Percentiles rank a stretch among this genome's conserved stretches.
Conservation (phyloP, 2,797 vertebrate genomes). For the Glossophaga mutica region DNA sequence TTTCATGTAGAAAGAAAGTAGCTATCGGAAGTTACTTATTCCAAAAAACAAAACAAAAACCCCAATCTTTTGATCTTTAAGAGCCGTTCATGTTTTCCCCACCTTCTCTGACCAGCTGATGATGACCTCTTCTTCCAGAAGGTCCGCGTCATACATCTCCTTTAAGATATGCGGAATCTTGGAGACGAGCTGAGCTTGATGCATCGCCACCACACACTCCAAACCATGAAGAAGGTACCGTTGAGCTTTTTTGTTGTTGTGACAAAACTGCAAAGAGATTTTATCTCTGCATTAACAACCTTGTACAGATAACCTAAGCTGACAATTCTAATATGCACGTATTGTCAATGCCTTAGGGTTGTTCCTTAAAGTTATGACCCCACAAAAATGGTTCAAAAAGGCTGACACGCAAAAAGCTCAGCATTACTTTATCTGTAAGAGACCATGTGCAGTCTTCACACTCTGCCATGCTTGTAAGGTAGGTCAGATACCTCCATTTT, state of each 20-base stretch:
- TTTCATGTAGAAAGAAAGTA: neutral
- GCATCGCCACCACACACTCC: slow-evolving; percentile 95
- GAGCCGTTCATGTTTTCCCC: neutral
- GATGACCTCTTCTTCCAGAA: slow-evolving; percentile 97
- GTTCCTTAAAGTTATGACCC: neutral
- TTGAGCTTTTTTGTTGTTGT: slow-evolving; percentile 97
- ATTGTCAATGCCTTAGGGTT: neutral
- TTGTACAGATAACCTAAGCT: neutral
- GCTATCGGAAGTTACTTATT: neutral
- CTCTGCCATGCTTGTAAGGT: neutral
- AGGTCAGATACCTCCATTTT: neutral
- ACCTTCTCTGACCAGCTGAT: slow-evolving; percentile 98
- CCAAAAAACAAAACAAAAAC: neutral
- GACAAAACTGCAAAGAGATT: slow-evolving; percentile 88
- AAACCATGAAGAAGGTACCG: slow-evolving; percentile 95
- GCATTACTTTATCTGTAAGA: neutral
- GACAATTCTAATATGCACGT: neutral
- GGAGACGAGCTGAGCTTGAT: slow-evolving; percentile 92
- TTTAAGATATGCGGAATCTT: slow-evolving; percentile 96
- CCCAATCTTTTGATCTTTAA: neutral
- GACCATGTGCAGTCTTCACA: neutral
- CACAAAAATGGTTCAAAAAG: neutral
- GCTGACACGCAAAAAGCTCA: neutral
- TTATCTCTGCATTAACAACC: neutral
- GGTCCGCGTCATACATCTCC: slow-evolving; percentile 96